Percentiles rank a stretch among this genome's conserved stretches.
Conservation (phyloP, 2,888 invertebrate genomes). For the Uropetala carovei region DNA sequence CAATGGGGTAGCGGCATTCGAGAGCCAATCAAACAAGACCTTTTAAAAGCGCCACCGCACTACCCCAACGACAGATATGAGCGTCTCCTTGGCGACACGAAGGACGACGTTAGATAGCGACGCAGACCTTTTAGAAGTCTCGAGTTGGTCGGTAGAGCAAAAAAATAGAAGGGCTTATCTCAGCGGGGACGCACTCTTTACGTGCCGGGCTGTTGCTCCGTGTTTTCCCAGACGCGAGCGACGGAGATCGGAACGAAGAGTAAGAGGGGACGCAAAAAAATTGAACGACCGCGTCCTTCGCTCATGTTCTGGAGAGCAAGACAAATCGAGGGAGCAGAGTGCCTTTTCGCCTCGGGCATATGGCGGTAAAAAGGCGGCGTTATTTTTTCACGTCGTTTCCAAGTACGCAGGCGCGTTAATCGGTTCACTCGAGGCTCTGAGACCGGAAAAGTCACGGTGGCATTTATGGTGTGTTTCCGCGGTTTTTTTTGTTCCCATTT, state of each 20-base stretch:
- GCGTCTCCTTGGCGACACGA: background rate
- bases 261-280: background rate
- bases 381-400: background rate
- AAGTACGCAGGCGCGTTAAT: background rate
- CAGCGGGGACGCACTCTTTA: background rate
- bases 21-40: slow-evolving; percentile 18
- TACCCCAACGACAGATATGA: background rate
- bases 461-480: background rate
- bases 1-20: background rate
- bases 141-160: background rate
- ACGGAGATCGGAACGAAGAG: background rate
- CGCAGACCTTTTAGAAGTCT: background rate
- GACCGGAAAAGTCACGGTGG: background rate
- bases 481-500: background rate
- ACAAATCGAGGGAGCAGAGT: background rate
- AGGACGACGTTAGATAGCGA: background rate
- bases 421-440: background rate
- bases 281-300: slow-evolving; percentile 8
- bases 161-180: background rate
- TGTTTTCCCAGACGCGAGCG: background rate
- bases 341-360: background rate
- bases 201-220: background rate
- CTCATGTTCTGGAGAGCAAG: slow-evolving; percentile 16
- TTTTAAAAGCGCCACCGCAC: background rate
- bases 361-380: background rate